A percentile compares a stretch with the other conserved stretches of the same genome.
Evolutionary conservation across 1,140 invertebrate species (phyloP).

Genomic region (roundworm (Caenorhabditis elegans)): DNA sequence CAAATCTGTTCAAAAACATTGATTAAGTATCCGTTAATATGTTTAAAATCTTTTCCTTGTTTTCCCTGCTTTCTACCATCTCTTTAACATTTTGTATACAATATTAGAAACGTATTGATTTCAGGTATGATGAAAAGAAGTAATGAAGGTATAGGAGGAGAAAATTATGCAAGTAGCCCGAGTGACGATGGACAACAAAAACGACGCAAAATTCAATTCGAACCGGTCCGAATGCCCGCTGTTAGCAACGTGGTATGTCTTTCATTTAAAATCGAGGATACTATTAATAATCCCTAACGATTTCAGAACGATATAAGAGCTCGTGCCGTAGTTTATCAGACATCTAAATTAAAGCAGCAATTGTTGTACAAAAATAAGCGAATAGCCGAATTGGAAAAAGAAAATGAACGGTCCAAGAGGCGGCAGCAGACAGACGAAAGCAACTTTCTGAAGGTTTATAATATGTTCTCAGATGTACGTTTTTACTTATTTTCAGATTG

Average conservation of each 20-base stretch:
- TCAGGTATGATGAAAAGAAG: slow-evolving; percentile 22
- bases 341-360: slow-evolving; percentile 69
- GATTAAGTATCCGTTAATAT: too few species aligned
- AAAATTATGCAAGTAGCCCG: neutral
- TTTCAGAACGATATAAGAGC: slow-evolving; percentile 23
- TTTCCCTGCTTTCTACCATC: too few species aligned
- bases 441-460: slow-evolving; percentile 92
- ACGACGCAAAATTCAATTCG: slow-evolving; percentile 41
- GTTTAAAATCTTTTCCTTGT: too few species aligned
- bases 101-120: neutral
- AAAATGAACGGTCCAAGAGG: slow-evolving; percentile 95
- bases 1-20: too few species aligned
- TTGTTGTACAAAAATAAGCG: slow-evolving; percentile 84
- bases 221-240: slow-evolving; percentile 41
- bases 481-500: neutral
- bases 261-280: neutral
- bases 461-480: slow-evolving; percentile 81
- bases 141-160: neutral
- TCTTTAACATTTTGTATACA: too few species aligned
- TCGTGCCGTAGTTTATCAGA: neutral
- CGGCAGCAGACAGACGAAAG: slow-evolving; percentile 95
- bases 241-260: slow-evolving; percentile 42
- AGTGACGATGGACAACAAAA: neutral
- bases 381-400: slow-evolving; percentile 83
- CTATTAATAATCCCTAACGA: too few species aligned